These are phyloP conservation scores for Operophtera brumata DNA, from an alignment of 2,888 invertebrate species.

Conservation along the genomic window DNA sequence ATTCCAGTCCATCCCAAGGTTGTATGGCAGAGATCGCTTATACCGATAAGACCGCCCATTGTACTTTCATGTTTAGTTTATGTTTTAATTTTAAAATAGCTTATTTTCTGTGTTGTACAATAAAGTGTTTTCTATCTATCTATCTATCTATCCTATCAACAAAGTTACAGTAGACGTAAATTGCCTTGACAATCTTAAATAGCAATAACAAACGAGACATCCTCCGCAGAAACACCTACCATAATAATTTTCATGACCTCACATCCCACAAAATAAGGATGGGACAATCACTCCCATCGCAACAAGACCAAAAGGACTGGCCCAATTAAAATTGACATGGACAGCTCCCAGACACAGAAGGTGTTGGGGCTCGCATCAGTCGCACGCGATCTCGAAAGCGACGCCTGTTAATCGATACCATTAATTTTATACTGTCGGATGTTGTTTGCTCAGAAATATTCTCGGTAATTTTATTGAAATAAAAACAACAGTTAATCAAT, in stretches of 20 bases:
- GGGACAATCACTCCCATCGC: slow-evolving; percentile 65
- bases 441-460: slow-evolving; percentile 61
- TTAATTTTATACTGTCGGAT: slow-evolving; percentile 72
- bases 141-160: no score
- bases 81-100: no score
- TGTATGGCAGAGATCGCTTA: no score
- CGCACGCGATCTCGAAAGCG: slow-evolving; percentile 71
- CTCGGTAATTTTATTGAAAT: slow-evolving; percentile 58
- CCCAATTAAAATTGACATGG: slow-evolving; percentile 79
- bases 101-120: no score
- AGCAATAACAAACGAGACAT: slow-evolving; percentile 18
- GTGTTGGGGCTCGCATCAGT: slow-evolving; percentile 64
- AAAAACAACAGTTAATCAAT: slow-evolving; percentile 11
- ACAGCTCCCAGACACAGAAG: slow-evolving; percentile 60
- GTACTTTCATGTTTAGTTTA: no score
- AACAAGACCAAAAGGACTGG: slow-evolving; percentile 65
- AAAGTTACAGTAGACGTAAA: no score
- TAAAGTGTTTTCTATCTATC: no score
- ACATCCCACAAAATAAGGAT: slow-evolving; percentile 61
- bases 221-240: neutral
- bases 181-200: slow-evolving; percentile 19
- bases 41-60: no score
- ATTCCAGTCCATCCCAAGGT: no score
- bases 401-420: slow-evolving; percentile 72
- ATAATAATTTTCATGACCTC: slow-evolving; percentile 63